These are phyloP conservation scores for Metellina segmentata DNA, from an alignment of 2,888 invertebrate genomes.

Conservation along the genomic window DNA sequence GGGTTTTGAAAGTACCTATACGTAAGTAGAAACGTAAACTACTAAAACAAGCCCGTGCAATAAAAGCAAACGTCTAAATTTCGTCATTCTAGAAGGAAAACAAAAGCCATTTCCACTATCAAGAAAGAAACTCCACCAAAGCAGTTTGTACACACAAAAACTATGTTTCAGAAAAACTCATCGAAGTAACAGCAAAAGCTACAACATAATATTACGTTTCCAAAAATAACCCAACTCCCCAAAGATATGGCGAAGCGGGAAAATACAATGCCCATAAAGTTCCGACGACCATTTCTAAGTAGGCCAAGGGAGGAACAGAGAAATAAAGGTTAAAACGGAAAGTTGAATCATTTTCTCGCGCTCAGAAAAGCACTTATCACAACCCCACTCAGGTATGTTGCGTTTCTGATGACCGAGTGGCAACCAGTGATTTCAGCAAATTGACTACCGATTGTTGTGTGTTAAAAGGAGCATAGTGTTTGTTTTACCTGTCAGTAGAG, in stretches of 20 bases:
- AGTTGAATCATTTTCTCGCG: background rate
- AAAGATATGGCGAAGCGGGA: background rate
- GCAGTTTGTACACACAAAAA: background rate
- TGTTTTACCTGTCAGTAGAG: no score
- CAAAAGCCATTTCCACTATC: background rate
- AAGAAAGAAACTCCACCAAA: background rate
- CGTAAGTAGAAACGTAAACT: no score
- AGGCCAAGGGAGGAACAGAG: slow-evolving; percentile 25
- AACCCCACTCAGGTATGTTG: background rate
- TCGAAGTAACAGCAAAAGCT: background rate
- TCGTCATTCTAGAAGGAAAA: background rate
- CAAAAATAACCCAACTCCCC: background rate
- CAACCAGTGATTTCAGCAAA: background rate
- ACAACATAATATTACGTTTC: background rate
- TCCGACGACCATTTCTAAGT: background rate
- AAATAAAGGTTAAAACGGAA: slow-evolving; percentile 1
- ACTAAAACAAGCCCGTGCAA: background rate
- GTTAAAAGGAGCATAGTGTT: no score
- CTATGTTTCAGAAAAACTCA: background rate
- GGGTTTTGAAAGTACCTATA: no score
- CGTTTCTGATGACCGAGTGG: background rate
- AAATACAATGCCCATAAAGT: slow-evolving; percentile 5
- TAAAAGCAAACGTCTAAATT: background rate
- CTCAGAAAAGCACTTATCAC: background rate
- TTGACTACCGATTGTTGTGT: background rate